phyloP scores from a whole-genome alignment of 1,140 invertebrate species.

The Ridgeia piscesae region DNA sequence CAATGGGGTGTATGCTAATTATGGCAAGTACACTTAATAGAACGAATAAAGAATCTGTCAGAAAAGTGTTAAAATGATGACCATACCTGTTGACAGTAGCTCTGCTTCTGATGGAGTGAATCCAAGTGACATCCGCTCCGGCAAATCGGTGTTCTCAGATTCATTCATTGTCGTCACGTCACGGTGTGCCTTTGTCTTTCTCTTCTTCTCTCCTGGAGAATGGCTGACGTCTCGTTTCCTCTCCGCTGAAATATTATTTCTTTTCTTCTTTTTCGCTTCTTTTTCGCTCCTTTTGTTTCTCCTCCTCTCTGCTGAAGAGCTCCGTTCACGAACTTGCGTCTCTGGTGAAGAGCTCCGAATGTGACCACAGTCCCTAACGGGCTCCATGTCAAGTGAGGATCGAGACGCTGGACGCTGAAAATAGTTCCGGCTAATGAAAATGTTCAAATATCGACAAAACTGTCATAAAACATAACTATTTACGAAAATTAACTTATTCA shows the following conservation, averaged over 20 bases:
- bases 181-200: background rate
- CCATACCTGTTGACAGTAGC: background rate
- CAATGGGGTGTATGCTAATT: too few species aligned
- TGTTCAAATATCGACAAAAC: background rate
- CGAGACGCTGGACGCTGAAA: background rate
- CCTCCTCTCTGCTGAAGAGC: background rate
- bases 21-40: too few species aligned
- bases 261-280: background rate
- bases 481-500: too few species aligned
- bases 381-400: slow-evolving; percentile 14
- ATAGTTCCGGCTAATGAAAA: background rate
- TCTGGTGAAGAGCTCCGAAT: background rate
- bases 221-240: background rate
- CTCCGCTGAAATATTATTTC: background rate
- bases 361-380: slow-evolving; percentile 10
- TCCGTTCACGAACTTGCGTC: background rate
- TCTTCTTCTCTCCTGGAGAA: background rate
- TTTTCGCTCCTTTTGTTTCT: background rate
- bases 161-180: background rate
- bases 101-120: background rate
- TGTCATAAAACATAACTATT: too few species aligned
- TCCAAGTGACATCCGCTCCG: background rate
- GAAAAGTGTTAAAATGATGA: background rate
- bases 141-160: background rate
- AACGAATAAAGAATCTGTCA: background rate